Percentiles rank a stretch among this genome's conserved stretches.
Conservation (phyloP, 1,140 invertebrate species). For the Sipha flava region DNA sequence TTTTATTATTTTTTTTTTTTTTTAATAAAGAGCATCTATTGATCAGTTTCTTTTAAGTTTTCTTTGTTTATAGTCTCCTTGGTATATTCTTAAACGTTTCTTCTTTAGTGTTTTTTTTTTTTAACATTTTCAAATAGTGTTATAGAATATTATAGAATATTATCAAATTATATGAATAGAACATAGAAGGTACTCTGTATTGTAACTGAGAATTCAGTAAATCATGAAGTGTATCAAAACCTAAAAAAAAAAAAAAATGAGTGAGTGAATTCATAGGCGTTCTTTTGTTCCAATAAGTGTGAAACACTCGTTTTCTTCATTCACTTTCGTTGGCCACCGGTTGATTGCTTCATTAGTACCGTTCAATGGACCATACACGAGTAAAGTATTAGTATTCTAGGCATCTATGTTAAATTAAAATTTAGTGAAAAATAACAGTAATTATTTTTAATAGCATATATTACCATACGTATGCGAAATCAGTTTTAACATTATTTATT, state of each 20-base stretch:
- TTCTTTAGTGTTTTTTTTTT: no score
- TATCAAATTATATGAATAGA: no score
- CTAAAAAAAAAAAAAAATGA: neutral
- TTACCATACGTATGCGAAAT: neutral
- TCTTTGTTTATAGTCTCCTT: no score
- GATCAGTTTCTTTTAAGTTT: no score
- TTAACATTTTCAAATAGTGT: no score
- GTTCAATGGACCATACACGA: neutral
- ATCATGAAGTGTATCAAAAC: neutral
- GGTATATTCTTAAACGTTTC: no score
- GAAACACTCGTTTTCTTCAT: neutral
- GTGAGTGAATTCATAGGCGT: neutral
- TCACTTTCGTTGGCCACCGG: neutral
- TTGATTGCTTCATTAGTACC: conserved; percentile 7
- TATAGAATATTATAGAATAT: no score
- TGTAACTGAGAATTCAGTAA: neutral
- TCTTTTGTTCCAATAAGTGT: neutral
- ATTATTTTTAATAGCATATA: conserved; percentile 1
- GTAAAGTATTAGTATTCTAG: neutral
- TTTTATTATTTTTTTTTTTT: no score
- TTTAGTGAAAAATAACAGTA: neutral
- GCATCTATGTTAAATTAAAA: neutral
- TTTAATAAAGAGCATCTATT: no score
- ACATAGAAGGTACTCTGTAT: no score
- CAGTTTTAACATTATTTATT: no score